Evolutionary conservation across 2,113 vertebrate genomes (phyloP).

Genomic region (Scophthalmus maximus): DNA sequence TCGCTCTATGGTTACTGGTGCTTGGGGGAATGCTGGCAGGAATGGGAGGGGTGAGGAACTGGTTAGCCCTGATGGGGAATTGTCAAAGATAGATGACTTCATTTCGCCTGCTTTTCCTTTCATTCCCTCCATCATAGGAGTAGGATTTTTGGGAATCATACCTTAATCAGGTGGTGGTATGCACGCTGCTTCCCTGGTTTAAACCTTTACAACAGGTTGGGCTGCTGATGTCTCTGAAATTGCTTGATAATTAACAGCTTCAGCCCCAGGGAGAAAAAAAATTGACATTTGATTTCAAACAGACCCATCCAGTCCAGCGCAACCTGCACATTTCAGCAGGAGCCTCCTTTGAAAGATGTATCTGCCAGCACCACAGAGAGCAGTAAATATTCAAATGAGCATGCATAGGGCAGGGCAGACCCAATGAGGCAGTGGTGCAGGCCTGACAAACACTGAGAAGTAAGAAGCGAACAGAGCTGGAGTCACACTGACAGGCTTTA

Average conservation of each 20-base stretch:
- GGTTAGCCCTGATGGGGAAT: constrained; percentile 33
- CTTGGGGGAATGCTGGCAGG: constrained; percentile 53
- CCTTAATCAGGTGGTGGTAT: constrained; percentile 11
- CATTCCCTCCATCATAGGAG: not conserved
- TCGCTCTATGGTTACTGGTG: constrained; percentile 73
- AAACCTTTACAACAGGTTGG: constrained; percentile 14
- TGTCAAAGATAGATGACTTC: constrained; percentile 64
- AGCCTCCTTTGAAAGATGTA: constrained; percentile 15
- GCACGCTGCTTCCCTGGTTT: not conserved
- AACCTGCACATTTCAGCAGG: constrained; percentile 23
- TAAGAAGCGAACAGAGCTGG: constrained; percentile 1
- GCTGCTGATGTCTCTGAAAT: not conserved
- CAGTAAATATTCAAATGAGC: constrained; percentile 1
- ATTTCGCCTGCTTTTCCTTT: constrained; percentile 29
- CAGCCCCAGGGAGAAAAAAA: constrained; percentile 2
- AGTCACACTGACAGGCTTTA: not conserved
- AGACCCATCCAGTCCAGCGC: not conserved
- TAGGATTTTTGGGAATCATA: not conserved
- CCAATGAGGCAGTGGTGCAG: not conserved
- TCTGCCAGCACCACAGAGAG: not conserved
- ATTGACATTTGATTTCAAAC: constrained; percentile 4
- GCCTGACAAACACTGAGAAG: constrained; percentile 12
- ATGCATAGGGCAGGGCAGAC: not conserved
- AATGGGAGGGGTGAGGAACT: constrained; percentile 22
- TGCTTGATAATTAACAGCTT: not conserved